These are phyloP conservation scores for Pseudomyrmex cubaensis DNA, from an alignment of 1,140 invertebrate genomes.

Conservation along the genomic window DNA sequence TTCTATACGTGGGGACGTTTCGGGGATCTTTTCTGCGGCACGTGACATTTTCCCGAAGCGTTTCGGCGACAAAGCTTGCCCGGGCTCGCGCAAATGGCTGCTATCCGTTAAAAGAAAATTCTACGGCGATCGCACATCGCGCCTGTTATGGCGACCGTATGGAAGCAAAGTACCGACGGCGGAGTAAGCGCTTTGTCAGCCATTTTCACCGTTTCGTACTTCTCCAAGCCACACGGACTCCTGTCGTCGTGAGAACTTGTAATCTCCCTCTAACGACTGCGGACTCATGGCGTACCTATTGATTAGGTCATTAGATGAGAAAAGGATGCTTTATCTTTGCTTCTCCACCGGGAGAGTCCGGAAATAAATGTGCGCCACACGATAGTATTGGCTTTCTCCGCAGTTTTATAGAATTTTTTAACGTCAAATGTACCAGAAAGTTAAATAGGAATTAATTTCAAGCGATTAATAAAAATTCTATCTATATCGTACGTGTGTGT, in stretches of 20 bases:
- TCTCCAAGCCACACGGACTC: constrained; percentile 18
- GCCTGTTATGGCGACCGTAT: constrained; percentile 40
- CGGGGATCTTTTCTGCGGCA: constrained; percentile 21
- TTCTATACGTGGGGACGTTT: background rate
- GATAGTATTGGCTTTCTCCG: background rate
- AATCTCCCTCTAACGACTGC: constrained; percentile 43
- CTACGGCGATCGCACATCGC: constrained; percentile 27
- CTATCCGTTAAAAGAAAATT: constrained; percentile 44
- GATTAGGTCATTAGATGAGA: constrained; percentile 53
- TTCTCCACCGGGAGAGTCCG: constrained; percentile 17
- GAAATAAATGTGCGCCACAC: background rate
- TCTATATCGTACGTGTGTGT: background rate
- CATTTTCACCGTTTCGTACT: constrained; percentile 13
- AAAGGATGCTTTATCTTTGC: constrained; percentile 46
- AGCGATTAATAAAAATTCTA: background rate
- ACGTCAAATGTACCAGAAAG: background rate
- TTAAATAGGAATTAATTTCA: constrained; percentile 4
- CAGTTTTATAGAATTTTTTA: background rate
- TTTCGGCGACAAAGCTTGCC: background rate
- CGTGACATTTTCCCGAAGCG: constrained; percentile 32
- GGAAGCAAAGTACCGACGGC: constrained; percentile 39
- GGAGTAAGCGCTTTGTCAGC: constrained; percentile 58
- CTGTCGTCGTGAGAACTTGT: constrained; percentile 14
- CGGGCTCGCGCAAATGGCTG: background rate
- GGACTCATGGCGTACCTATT: constrained; percentile 36